Evolutionary conservation across 1,140 invertebrate species (phyloP).

Genomic region (Pogonomyrmex californicus): DNA sequence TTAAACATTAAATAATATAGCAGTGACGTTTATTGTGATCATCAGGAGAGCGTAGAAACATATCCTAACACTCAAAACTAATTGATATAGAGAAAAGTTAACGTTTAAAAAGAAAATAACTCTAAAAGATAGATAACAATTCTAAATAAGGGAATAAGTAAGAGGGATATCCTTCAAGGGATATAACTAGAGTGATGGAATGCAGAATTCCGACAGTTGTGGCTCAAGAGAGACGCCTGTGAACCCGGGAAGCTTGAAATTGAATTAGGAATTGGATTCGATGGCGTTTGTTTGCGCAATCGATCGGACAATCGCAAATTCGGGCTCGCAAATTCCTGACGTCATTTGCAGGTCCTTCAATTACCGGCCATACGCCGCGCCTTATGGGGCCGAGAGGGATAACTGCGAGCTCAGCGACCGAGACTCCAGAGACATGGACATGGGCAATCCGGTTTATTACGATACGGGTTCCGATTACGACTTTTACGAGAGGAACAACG

Average conservation of each 20-base stretch:
- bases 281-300: conserved; percentile 43
- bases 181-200: not conserved
- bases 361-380: conserved; percentile 89
- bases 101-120: not conserved
- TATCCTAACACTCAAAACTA: not conserved
- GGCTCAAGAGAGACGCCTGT: not conserved
- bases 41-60: too few relatives aligned
- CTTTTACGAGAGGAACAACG: conserved; percentile 94
- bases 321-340: conserved; percentile 79
- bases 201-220: conserved; percentile 4
- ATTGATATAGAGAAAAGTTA: not conserved
- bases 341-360: conserved; percentile 93
- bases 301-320: conserved; percentile 5
- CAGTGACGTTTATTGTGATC: too few relatives aligned
- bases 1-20: not conserved
- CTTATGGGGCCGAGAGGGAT: conserved; percentile 91
- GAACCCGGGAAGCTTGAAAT: not conserved
- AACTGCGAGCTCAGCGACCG: conserved; percentile 96
- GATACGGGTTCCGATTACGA: conserved; percentile 94
- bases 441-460: conserved; percentile 94
- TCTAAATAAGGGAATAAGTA: not conserved
- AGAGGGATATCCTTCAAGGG: not conserved
- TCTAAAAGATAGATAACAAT: not conserved
- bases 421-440: conserved; percentile 93
- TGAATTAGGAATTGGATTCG: conserved; percentile 50